Base-by-base conservation (phyloP, 1,140 invertebrate genomes). In the Drosophila sechellia region DNA sequence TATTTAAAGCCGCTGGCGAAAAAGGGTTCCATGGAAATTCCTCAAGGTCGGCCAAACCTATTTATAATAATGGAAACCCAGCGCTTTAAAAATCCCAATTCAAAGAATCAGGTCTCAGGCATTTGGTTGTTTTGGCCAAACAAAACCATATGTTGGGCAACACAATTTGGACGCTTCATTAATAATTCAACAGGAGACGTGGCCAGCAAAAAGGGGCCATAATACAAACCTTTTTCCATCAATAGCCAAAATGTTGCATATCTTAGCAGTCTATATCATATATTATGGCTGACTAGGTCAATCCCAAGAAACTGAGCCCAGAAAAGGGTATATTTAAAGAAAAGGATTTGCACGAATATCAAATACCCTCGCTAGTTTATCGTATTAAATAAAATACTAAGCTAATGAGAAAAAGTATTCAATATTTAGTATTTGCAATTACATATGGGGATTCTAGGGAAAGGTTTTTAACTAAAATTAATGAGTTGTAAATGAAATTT, bases 131-230 rank as follows among this genome's bases (percentile, higher is more conserved):
- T 80, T 86, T 52, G 34, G 57, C 69, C 66, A 77, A 71, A 73
- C 61, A 77, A 68, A 52, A 53, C 63, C 74, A 77, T 78, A 49
- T 81, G 69, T 59, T 53, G 56, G 59, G 39, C 34, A 43, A 63
- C 43, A 68, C 56, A 77, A 66, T 60, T 55, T 20, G 63, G 63
- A 40, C 49, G 63, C 71, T 89, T 89, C 79, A 89, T 89, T 90
- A 89, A 89, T 89, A 89, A 89, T 89, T 89, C 84, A 89, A 79
- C 72, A 80, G 70, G 50, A 79, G 56, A 49, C 60, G 79, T 59
- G 64, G 54, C 22, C 40, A 55, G 54, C 68, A 31, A 31, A 31
- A 59, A 46, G 40, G 52, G 68, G 42, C 49, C 39, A 45, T 15
- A 43, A 54, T 34, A 40, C 25, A 56, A 71, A 87, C 70, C 83